A percentile compares a stretch with the other conserved stretches of the same genome.
Evolutionary conservation across 1,140 invertebrate species (phyloP).

Genomic region (Aphelinus certus): DNA sequence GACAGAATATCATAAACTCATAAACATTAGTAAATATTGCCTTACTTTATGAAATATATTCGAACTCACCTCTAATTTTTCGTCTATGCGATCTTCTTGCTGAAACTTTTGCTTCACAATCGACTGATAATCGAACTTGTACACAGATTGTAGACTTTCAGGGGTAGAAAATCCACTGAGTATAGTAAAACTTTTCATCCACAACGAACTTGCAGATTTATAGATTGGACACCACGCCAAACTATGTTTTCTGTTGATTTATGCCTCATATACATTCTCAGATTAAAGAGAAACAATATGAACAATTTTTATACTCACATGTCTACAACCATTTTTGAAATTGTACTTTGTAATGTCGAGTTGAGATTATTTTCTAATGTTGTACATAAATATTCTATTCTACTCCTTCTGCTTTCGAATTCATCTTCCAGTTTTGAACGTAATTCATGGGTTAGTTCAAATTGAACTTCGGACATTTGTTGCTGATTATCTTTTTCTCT

Average conservation of each 20-base stretch:
- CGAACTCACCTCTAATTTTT: constrained; percentile 51
- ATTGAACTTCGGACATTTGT: not conserved
- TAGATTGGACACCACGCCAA: constrained; percentile 70
- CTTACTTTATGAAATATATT: no score
- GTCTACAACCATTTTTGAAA: constrained; percentile 53
- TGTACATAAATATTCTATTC: constrained; percentile 38
- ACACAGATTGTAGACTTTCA: constrained; percentile 24
- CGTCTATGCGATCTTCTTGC: constrained; percentile 48
- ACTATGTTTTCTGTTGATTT: constrained; percentile 15
- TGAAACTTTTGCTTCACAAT: constrained; percentile 56
- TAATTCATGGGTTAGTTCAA: not conserved
- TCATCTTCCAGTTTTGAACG: not conserved
- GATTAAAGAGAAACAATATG: not conserved
- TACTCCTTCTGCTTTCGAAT: constrained; percentile 37
- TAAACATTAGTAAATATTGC: no score
- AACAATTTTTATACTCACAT: constrained; percentile 45
- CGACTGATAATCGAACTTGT: constrained; percentile 18
- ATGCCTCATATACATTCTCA: constrained; percentile 16
- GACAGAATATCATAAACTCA: no score
- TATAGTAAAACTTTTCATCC: constrained; percentile 67
- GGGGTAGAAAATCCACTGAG: constrained; percentile 65
- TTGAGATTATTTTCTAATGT: constrained; percentile 33
- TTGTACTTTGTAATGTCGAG: constrained; percentile 27
- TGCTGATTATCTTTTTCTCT: constrained; percentile 7
- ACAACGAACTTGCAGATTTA: constrained; percentile 68